phyloP scores from a whole-genome alignment of 2,888 invertebrate genomes.

The Pycnomerus fuliginosus region DNA sequence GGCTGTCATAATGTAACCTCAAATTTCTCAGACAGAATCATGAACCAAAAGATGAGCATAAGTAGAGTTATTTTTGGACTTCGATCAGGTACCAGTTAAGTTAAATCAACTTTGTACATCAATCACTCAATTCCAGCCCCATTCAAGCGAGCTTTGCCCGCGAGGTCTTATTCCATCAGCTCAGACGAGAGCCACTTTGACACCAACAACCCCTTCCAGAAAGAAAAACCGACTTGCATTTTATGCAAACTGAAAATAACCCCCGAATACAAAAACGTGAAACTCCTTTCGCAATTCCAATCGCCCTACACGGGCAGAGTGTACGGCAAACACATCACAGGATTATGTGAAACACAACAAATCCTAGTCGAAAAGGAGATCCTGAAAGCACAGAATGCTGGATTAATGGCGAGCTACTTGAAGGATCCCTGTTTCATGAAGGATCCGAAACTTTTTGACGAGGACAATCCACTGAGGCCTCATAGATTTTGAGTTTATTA shows the following conservation, averaged over 20 bases:
- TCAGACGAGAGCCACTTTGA: constrained; percentile 58
- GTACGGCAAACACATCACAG: constrained; percentile 91
- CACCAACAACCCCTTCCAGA: constrained; percentile 79
- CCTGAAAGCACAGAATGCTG: constrained; percentile 70
- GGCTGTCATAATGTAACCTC: no score
- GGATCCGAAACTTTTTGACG: constrained; percentile 90
- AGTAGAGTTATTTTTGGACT: no score
- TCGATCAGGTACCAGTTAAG: no score
- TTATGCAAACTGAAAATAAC: constrained; percentile 80
- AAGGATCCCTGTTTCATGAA: constrained; percentile 78
- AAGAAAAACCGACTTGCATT: constrained; percentile 72
- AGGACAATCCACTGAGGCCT: constrained; percentile 76
- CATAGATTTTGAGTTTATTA: constrained; percentile 66
- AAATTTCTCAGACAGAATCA: no score
- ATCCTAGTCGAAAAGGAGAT: constrained; percentile 72
- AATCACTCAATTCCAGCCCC: no score
- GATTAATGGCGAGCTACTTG: constrained; percentile 79
- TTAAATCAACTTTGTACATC: no score
- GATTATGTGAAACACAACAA: constrained; percentile 84
- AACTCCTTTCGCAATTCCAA: constrained; percentile 91
- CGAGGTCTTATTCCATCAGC: no score
- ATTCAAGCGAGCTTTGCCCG: no score
- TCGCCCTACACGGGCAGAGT: constrained; percentile 92
- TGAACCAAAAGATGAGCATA: no score
- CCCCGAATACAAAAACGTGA: constrained; percentile 88